These are phyloP conservation scores for Automeris io DNA, from an alignment of 2,888 invertebrate genomes.

Conservation along the genomic window DNA sequence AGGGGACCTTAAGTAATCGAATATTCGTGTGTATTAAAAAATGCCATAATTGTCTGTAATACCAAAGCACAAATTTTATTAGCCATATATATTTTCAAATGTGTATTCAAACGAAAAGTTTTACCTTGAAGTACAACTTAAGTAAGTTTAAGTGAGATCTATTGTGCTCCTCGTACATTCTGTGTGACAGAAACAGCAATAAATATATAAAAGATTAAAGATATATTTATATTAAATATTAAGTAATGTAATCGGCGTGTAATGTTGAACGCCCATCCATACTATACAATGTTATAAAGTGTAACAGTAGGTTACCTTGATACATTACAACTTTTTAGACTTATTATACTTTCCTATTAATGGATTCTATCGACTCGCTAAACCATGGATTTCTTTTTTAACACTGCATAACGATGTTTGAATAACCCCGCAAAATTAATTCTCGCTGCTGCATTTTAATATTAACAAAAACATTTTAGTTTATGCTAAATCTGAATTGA, in stretches of 20 bases:
- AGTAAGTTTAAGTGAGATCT: conserved; percentile 61
- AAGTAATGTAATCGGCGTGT: conserved; percentile 35
- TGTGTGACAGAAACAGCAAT: conserved; percentile 74
- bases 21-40: conserved; percentile 20
- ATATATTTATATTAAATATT: conserved; percentile 33
- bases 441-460: too few relatives aligned
- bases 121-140: conserved; percentile 34
- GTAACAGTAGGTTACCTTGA: conserved; percentile 8
- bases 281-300: conserved; percentile 14
- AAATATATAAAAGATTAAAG: conserved; percentile 39
- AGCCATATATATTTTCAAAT: conserved; percentile 1
- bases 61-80: conserved; percentile 32
- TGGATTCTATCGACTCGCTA: too few relatives aligned
- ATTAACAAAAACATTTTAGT: too few relatives aligned
- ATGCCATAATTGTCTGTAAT: conserved; percentile 25
- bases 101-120: conserved; percentile 1
- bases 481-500: too few relatives aligned
- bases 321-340: too few relatives aligned
- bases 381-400: too few relatives aligned
- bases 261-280: conserved; percentile 14
- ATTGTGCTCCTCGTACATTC: conserved; percentile 64
- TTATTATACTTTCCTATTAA: too few relatives aligned
- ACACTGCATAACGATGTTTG: too few relatives aligned
- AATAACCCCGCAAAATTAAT: too few relatives aligned
- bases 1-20: conserved; percentile 36